These are phyloP conservation scores for Drosophila meridionalis DNA, from an alignment of 2,888 invertebrate genomes.

Conservation along the genomic window DNA sequence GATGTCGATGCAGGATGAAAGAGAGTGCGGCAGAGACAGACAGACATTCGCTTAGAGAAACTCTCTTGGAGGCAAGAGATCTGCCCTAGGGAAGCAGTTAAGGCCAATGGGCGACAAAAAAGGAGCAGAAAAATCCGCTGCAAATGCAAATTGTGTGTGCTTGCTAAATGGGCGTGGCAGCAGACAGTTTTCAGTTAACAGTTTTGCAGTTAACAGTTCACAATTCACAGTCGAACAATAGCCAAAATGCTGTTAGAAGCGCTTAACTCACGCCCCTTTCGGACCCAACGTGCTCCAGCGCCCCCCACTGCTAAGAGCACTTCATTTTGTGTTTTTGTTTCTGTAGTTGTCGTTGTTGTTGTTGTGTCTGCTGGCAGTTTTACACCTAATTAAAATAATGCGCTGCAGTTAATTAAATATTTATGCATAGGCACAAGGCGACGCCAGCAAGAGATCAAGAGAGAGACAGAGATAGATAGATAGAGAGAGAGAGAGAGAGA, in stretches of 20 bases:
- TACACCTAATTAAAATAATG: conserved; percentile 86
- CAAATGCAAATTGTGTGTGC: conserved; percentile 8
- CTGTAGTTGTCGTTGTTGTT: not conserved
- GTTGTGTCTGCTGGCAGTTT: conserved; percentile 75
- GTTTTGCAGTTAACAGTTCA: conserved; percentile 17
- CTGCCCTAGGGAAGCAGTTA: not conserved
- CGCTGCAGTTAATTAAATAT: conserved; percentile 86
- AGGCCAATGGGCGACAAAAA: not conserved
- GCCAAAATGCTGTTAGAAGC: conserved; percentile 50
- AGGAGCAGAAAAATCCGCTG: not conserved
- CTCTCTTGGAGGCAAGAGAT: not conserved
- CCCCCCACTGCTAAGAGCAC: conserved; percentile 11
- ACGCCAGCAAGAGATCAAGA: conserved; percentile 44
- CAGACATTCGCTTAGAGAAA: not conserved
- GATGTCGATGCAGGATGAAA: not conserved
- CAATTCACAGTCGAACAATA: conserved; percentile 45
- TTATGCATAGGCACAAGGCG: conserved; percentile 81
- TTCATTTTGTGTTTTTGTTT: conserved; percentile 14
- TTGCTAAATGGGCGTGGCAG: conserved; percentile 39
- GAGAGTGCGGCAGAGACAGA: not conserved
- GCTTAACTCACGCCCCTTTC: conserved; percentile 30
- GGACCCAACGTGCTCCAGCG: not conserved
- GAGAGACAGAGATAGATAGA: not conserved
- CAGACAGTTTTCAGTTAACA: conserved; percentile 13
- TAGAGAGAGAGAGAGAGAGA: not conserved